phyloP scores from a whole-genome alignment of 1,140 invertebrate genomes.

The Panonychus citri region DNA sequence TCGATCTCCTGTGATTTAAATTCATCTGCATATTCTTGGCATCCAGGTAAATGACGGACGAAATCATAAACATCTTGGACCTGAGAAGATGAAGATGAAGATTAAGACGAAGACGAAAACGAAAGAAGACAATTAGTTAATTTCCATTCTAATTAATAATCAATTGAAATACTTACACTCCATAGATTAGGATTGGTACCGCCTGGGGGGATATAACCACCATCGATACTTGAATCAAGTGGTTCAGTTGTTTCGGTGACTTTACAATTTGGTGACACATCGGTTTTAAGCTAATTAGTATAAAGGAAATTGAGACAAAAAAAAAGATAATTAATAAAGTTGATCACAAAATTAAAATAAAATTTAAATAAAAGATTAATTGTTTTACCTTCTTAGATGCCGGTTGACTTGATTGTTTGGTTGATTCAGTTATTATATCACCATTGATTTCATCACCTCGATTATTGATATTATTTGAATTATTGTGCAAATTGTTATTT shows the following conservation, averaged over 20 bases:
- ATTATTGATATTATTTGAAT: background rate
- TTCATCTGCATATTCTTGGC: constrained; percentile 76
- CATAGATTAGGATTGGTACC: constrained; percentile 15
- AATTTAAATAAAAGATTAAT: too few relatives aligned
- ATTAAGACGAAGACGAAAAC: background rate
- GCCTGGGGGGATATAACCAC: constrained; percentile 5
- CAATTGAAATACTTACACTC: constrained; percentile 12
- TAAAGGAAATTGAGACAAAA: too few relatives aligned
- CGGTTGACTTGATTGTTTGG: background rate
- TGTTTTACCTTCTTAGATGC: too few relatives aligned
- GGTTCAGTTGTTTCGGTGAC: background rate
- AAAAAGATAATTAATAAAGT: too few relatives aligned
- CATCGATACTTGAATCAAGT: background rate
- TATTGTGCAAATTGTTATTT: too few relatives aligned
- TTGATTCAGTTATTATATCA: background rate
- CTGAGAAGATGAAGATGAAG: constrained; percentile 9
- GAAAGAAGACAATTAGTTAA: background rate
- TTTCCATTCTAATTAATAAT: background rate
- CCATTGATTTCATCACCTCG: background rate
- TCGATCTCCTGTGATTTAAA: constrained; percentile 87
- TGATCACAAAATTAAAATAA: too few relatives aligned
- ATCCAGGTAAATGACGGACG: constrained; percentile 60
- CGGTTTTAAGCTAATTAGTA: too few relatives aligned
- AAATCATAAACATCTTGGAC: constrained; percentile 44
- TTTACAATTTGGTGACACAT: too few relatives aligned